Evolutionary conservation across 2,797 vertebrate species (phyloP).

Genomic region (Tadarida brasiliensis): DNA sequence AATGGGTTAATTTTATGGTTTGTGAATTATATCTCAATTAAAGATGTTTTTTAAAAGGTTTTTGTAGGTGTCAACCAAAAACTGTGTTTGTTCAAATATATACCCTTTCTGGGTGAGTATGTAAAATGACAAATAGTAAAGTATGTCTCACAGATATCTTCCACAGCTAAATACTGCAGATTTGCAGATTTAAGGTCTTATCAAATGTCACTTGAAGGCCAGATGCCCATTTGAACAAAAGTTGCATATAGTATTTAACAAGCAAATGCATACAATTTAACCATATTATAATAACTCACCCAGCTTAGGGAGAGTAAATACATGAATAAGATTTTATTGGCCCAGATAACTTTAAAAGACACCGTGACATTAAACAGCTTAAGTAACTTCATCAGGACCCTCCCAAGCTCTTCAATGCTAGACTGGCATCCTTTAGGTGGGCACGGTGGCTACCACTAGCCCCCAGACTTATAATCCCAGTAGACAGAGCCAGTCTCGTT

Average conservation of each 20-base stretch:
- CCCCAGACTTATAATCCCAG: neutral
- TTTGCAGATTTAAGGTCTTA: neutral
- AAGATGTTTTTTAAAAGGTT: neutral
- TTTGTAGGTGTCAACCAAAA: neutral
- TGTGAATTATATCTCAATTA: neutral
- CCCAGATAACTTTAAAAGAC: neutral
- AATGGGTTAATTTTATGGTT: neutral
- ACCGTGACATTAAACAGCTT: too few species aligned
- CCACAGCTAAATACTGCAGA: neutral
- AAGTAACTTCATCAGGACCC: neutral
- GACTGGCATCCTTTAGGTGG: accelerated
- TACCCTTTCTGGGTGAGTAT: neutral
- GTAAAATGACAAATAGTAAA: neutral
- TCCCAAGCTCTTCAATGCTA: neutral
- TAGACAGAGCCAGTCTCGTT: neutral
- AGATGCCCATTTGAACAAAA: neutral
- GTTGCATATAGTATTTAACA: too few species aligned
- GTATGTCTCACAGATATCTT: neutral
- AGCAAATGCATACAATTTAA: neutral
- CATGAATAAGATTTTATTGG: neutral
- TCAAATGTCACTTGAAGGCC: neutral
- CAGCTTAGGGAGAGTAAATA: neutral
- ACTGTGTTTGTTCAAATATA: neutral
- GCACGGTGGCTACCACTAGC: too few species aligned
- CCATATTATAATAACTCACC: neutral